Percentiles rank a stretch among this genome's conserved stretches.
phyloP scores from a whole-genome alignment of 2,888 invertebrate genomes.

The Aspidapion aeneum region DNA sequence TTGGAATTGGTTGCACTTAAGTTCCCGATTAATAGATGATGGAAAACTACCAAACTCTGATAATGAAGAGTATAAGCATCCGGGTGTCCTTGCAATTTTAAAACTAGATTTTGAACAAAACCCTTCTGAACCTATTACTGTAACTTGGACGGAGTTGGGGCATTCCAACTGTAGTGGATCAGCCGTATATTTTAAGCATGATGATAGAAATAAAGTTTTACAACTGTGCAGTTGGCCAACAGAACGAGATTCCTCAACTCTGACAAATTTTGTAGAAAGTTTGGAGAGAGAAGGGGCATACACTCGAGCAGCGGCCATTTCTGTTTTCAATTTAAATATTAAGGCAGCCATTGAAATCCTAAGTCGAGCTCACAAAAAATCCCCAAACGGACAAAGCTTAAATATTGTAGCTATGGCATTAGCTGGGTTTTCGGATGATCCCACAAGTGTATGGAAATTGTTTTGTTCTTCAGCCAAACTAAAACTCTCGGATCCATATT shows the following conservation, averaged over 20 bases:
- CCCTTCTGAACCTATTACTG: slow-evolving; percentile 60
- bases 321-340: slow-evolving; percentile 85
- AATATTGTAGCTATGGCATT: slow-evolving; percentile 75
- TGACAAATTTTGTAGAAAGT: slow-evolving; percentile 59
- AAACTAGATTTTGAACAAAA: slow-evolving; percentile 50
- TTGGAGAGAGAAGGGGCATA: slow-evolving; percentile 71
- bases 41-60: slow-evolving; percentile 51
- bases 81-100: slow-evolving; percentile 57
- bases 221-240: slow-evolving; percentile 89
- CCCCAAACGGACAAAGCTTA: slow-evolving; percentile 44
- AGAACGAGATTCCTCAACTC: slow-evolving; percentile 62
- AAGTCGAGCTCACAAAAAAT: slow-evolving; percentile 60
- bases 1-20: slow-evolving; percentile 80
- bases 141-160: slow-evolving; percentile 64
- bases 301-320: slow-evolving; percentile 86
- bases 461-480: slow-evolving; percentile 69
- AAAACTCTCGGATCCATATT: slow-evolving; percentile 84
- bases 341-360: slow-evolving; percentile 82
- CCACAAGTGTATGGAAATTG: slow-evolving; percentile 74
- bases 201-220: slow-evolving; percentile 75
- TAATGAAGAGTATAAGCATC: slow-evolving; percentile 58
- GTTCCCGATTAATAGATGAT: slow-evolving; percentile 67
- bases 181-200: slow-evolving; percentile 59
- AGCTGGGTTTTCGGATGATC: slow-evolving; percentile 84
- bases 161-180: slow-evolving; percentile 50